Evolutionary conservation across 2,888 invertebrate genomes (phyloP), one percentile per base, ranked within the genome.

Genomic region (Nipponacmea schrenckii): DNA sequence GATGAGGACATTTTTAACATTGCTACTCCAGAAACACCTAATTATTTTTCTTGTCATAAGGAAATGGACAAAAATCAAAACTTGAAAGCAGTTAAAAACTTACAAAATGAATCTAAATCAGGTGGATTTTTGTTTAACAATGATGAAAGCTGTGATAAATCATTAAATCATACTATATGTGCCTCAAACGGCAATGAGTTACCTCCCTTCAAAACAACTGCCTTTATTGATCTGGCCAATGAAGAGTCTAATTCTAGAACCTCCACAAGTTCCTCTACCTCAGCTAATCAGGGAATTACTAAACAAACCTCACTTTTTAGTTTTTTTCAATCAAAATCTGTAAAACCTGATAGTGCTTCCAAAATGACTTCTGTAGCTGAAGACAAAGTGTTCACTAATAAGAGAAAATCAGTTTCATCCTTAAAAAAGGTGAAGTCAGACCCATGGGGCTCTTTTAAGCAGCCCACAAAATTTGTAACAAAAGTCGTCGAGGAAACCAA

Each of bases 281-380:
- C 67, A 50, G 26, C 46, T 15, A n/a, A 48, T 20, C 15, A 68
- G 15, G 17, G 46, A 12, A 68, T 64, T 14, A 62, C 46, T 7
- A 79, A 78, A 50, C 81, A 81, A 64, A 76, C 78, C 7, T 80
- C 81, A 27, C 46, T 81, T 48, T 74, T 73, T n/a, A 74, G 75
- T 14, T 81, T 80, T 67, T 81, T 81, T 64, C 66, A 75, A 66
- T 62, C 75, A 27, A 71, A 67, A 17, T 62, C 24, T 71, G 67
- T 39, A 12, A 50, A 64, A 20, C 26, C 50, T 39, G 1, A 39
- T 39, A 5, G 10, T 39, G 39, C 39, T 10, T 8, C 4, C 10
- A 39, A 39, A 39, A 39, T 39, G 39, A 39, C 39, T 39, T 39
- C 10, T 39, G 10, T 39, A 39, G 39, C 39, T 8, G 39, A 39